These are phyloP conservation scores for Labeo rohita DNA, from an alignment of 2,113 vertebrate species.

Conservation along the genomic window DNA sequence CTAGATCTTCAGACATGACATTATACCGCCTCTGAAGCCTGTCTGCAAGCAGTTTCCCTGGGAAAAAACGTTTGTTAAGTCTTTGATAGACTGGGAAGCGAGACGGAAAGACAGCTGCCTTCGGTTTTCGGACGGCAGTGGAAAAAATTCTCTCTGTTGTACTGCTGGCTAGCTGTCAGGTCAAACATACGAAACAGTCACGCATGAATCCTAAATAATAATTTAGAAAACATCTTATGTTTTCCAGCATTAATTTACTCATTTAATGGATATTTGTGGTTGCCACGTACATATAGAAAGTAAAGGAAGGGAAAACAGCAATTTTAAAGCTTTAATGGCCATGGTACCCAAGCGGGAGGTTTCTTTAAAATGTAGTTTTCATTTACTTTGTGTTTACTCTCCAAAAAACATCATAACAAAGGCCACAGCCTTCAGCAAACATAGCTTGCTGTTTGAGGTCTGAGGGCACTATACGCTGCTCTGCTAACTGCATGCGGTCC, in stretches of 20 bases:
- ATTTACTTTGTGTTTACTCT: conserved; percentile 43
- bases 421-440: conserved; percentile 35
- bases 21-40: background rate
- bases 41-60: background rate
- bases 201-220: background rate
- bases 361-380: conserved; percentile 28
- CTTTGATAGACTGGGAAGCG: background rate
- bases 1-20: background rate
- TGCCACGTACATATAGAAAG: background rate
- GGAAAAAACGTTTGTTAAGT: background rate
- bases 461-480: conserved; percentile 12
- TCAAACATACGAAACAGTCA: background rate
- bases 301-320: background rate
- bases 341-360: background rate
- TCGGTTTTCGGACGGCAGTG: background rate
- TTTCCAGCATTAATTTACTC: background rate
- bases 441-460: background rate
- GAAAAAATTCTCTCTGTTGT: background rate
- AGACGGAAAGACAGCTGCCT: background rate
- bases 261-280: background rate
- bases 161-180: background rate
- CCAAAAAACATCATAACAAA: conserved; percentile 34
- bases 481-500: conserved; percentile 12
- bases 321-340: background rate
- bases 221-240: background rate